These are phyloP conservation scores for Columba janthina DNA, from an alignment of 2,113 vertebrate species.

Conservation along the genomic window DNA sequence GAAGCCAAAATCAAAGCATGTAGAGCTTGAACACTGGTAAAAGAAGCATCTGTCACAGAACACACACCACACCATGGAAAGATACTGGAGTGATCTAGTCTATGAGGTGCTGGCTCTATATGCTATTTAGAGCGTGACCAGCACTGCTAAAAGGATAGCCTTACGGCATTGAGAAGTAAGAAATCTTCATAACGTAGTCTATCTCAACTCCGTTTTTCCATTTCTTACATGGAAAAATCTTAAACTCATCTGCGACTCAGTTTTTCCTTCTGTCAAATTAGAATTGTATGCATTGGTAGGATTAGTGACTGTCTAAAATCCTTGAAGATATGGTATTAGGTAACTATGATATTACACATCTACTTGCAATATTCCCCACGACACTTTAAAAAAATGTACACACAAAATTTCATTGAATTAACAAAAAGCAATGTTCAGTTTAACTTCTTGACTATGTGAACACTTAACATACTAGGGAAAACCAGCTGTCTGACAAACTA, in stretches of 20 bases:
- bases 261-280: background rate
- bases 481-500: background rate
- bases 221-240: background rate
- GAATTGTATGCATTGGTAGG: background rate
- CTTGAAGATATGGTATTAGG: background rate
- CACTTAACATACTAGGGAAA: background rate
- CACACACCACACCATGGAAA: background rate
- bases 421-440: background rate
- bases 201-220: background rate
- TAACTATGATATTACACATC: background rate
- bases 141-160: background rate
- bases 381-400: background rate
- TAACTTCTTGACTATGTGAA: background rate
- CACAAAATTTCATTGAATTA: background rate
- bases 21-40: background rate
- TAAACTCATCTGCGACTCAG: background rate
- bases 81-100: background rate
- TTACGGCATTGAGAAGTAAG: background rate
- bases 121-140: background rate
- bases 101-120: background rate
- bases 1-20: background rate
- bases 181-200: background rate
- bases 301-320: background rate
- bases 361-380: background rate
- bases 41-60: background rate